Evolutionary conservation across 2,888 invertebrate genomes (phyloP), one percentile per base, ranked within the genome.

Genomic region (Tetramorium bicarinatum): DNA sequence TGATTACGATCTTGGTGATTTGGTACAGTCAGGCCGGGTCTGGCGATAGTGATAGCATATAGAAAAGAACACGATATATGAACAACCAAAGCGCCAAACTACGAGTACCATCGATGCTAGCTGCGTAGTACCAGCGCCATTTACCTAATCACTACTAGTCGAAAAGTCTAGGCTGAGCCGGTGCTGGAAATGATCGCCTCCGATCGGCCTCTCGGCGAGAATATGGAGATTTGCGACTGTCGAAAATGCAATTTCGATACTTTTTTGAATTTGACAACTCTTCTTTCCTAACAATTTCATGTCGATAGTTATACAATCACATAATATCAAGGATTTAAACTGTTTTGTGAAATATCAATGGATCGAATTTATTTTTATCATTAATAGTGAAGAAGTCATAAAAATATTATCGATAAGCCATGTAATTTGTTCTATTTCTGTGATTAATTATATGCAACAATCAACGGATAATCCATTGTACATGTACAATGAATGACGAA

Each of bases 71-170:
- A 93, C 92, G 92, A 93, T 93, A 92, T 94, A 94, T 92, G 94
- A 94, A 94, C 93, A 93, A 94, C 92, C 93, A 94, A 94, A 94
- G 94, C 94, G 93, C 93, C 93, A 92, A 91, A 87, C 91, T 92
- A 93, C 91, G 91, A 93, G 90, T 92, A 88, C 91, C 91, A 90
- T 82, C 89, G 88, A 80, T 90, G 87, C 88, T 89, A 89, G 91
- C 90, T 91, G 89, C 91, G 91, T 93, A 94, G 93, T 92, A 93
- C 87, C 92, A 92, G 93, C 93, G 94, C 93, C 87, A 86, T 89
- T 91, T 89, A 90, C 87, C 92, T 93, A 89, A 88, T 76, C 71
- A 69, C 85, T 89, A 89, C 83, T 90, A 90, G 89, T 90, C 90
- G 85, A 88, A 88, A 85, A 84, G 84, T 83, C 90, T 93, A 93